Base-by-base conservation (phyloP, 2,113 vertebrate genomes). In the Rhineura floridana region DNA sequence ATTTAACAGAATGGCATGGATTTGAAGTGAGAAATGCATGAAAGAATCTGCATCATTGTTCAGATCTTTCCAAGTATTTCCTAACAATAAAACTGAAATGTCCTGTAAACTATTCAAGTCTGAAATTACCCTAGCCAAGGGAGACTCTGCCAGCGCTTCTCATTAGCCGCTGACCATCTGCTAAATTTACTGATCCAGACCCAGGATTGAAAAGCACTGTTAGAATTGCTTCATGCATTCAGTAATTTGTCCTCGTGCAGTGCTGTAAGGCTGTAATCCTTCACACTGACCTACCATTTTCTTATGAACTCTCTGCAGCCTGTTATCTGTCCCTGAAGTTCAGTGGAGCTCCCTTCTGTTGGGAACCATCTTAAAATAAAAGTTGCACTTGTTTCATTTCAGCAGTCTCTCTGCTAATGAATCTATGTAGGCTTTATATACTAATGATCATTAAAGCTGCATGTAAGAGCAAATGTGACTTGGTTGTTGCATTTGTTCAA, bases 121-220 rank as follows among this genome's bases (percentile, higher is more conserved):
- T 90, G 83, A 89, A 93, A 69, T 17, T 39, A 15, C 91, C 83
- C 63, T 90, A 70, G 72, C 83, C 76, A 44, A 73, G 52, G 52
- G 12, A 50, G 46, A 89, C 11, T 72, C 30, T 48, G 76, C 44
- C 75, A 70, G 39, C 13, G 21, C 10, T 0, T 4, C 10, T 23
- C 33, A 8, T 67, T 48, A 83, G 70, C 87, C 91, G 28, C 76
- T 92, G 42, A 6, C 46, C 59, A 80, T 73, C 85, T 88, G 81
- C 7, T 73, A 72, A 73, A 87, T n/a, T 39, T 33, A 21, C 48
- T 46, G 59, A 28, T 63, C 3, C 23, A 62, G 63, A 0, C 0
- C 77, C 39, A 0, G 28, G 19, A 15, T 0, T 0, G 21, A 36
- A 88, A 42, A 0, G 0, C 46, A 50, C 75, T 87, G 79, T 2